These are phyloP conservation scores for Otocyon megalotis DNA, from an alignment of 2,113 vertebrate species.

Conservation along the genomic window DNA sequence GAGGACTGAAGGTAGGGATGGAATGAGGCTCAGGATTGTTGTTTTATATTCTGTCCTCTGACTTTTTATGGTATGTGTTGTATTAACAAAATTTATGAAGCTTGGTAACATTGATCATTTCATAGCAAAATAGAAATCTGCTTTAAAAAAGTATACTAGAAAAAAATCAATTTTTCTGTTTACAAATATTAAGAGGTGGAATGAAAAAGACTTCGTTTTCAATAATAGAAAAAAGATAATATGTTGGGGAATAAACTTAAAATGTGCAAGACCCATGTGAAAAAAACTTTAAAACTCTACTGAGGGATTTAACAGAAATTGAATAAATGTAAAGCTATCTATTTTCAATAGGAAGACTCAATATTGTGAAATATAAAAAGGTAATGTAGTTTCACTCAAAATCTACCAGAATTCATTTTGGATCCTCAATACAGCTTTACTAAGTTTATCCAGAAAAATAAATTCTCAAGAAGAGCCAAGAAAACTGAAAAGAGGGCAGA, in stretches of 20 bases:
- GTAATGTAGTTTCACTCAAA: not conserved
- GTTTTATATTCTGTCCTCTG: not conserved
- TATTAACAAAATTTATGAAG: not conserved
- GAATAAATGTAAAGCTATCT: not conserved
- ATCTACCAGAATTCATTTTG: not conserved
- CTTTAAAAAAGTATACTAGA: not conserved
- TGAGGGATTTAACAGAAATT: not conserved
- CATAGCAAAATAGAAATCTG: not conserved
- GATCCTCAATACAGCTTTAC: not conserved
- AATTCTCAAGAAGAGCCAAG: not conserved
- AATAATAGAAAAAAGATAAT: not conserved
- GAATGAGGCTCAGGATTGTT: not conserved
- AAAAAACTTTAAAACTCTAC: not conserved
- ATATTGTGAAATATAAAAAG: slow-evolving; percentile 16
- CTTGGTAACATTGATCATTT: not conserved
- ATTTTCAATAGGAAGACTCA: not conserved
- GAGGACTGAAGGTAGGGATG: not conserved
- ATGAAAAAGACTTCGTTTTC: slow-evolving; percentile 6
- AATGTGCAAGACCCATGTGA: not conserved
- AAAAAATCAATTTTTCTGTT: not conserved
- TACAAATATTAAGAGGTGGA: not conserved
- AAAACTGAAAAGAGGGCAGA: not conserved
- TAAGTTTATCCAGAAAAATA: slow-evolving; percentile 15
- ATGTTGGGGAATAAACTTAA: not conserved
- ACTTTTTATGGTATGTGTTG: not conserved